Percentiles rank a stretch among this genome's conserved stretches.
Evolutionary conservation across 2,888 invertebrate species (phyloP).

Genomic region (Eristalis intricaria): DNA sequence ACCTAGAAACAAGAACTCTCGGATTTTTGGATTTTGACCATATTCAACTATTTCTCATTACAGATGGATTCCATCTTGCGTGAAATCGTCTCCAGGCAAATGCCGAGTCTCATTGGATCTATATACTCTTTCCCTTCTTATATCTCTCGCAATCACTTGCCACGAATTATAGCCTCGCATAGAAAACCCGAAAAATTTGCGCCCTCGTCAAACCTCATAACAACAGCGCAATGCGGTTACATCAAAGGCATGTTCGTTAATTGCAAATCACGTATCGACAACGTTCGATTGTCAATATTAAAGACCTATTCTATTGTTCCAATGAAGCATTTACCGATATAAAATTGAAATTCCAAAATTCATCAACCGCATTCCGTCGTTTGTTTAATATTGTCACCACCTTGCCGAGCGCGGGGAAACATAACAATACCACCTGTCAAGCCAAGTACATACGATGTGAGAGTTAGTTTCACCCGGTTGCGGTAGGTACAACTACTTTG

Average conservation of each 20-base stretch:
- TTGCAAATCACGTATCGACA: constrained; percentile 25
- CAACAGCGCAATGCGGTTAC: neutral
- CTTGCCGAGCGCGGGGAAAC: constrained; percentile 11
- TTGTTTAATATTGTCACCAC: constrained; percentile 22
- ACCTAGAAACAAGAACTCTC: no score
- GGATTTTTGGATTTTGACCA: no score
- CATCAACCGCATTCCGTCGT: constrained; percentile 23
- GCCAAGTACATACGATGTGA: constrained; percentile 3
- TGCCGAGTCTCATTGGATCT: no score
- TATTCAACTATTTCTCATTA: no score
- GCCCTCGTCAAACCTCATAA: neutral
- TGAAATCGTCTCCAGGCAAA: no score
- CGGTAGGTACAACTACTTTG: constrained; percentile 31
- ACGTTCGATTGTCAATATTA: constrained; percentile 10
- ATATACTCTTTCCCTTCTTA: no score
- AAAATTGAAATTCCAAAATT: constrained; percentile 10
- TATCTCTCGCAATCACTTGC: no score
- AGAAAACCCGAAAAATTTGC: neutral
- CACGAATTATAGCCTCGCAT: no score
- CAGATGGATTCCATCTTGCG: no score
- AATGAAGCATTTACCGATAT: neutral
- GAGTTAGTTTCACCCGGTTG: constrained; percentile 1
- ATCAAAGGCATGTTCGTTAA: neutral
- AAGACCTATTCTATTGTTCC: constrained; percentile 1
- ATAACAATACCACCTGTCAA: constrained; percentile 45